Percentiles rank a stretch among this genome's conserved stretches.
phyloP scores from a whole-genome alignment of 2,888 invertebrate genomes.

The Torymus tubicola region DNA sequence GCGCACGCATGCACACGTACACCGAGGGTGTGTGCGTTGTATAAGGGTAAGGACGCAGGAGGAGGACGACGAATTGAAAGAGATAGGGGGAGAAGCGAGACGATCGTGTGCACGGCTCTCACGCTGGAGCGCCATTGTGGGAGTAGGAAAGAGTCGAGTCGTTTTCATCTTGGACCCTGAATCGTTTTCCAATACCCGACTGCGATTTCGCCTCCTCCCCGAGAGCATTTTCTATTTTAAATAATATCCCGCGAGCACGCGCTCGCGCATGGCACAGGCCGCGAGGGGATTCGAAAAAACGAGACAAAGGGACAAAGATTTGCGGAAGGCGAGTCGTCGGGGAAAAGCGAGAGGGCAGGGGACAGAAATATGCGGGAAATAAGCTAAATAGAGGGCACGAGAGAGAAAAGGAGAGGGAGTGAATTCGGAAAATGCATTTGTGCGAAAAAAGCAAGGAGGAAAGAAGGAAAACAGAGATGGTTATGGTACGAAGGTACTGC shows the following conservation, averaged over 20 bases:
- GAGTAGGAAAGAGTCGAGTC: constrained; percentile 46
- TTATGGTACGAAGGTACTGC: not conserved
- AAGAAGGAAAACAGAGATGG: constrained; percentile 30
- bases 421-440: constrained; percentile 26
- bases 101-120: constrained; percentile 51
- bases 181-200: constrained; percentile 70
- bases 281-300: constrained; percentile 22
- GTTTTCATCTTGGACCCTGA: constrained; percentile 67
- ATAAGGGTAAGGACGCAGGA: constrained; percentile 38
- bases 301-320: constrained; percentile 22
- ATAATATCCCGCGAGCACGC: constrained; percentile 61
- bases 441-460: not conserved
- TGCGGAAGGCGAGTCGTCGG: constrained; percentile 18
- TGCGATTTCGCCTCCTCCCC: constrained; percentile 65
- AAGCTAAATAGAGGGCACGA: constrained; percentile 23
- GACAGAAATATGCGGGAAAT: constrained; percentile 36
- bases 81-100: constrained; percentile 47
- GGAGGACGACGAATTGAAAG: constrained; percentile 49
- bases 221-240: constrained; percentile 56
- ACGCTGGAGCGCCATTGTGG: constrained; percentile 44
- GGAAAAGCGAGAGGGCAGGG: not conserved
- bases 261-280: not conserved
- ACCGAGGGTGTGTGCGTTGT: constrained; percentile 17
- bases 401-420: not conserved
- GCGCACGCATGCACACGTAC: not conserved